Evolutionary conservation across 2,113 vertebrate genomes (phyloP), one percentile per base, ranked within the genome.

Genomic region (Pollachius pollachius): DNA sequence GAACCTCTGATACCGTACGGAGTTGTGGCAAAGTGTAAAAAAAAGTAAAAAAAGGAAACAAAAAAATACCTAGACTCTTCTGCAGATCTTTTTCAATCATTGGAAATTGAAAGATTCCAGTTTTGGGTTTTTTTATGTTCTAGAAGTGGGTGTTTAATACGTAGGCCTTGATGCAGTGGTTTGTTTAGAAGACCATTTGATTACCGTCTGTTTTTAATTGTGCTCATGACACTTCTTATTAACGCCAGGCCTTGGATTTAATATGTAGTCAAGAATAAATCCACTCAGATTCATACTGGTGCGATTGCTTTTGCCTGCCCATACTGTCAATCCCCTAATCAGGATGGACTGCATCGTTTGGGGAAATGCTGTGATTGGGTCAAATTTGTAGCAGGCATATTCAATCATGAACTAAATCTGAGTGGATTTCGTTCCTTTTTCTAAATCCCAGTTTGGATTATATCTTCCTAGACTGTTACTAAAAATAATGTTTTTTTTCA

Each of bases 401-500:
- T 81, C 76, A 81, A 82, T 84, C 81, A 81, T 62, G 66, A 71
- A 66, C 65, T 73, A 65, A 73, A 81, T 86, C 76, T 79, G 82
- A 88, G 71, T 87, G 85, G 83, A 88, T 80, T 77, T 69, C 85
- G 84, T 80, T 77, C 68, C 86, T 65, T 67, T 84, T 84, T 84
- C 59, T 74, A 68, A 85, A 86, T 86, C 85, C 76, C 75, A 72
- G 68, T 86, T 84, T 83, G 83, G 81, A 86, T 85, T 86, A 81
- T 79, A 83, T 68, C 83, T 88, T 84, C 71, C 77, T 89, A 84
- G 88, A 85, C 85, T 91, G 86, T 88, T 90, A 85, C 84, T 88
- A 75, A 84, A 68, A 83, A 75, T 81, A 84, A 73, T 90, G 75
- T 74, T 77, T 79, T 89, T 79, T 89, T 85, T 83, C 82, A 84